Evolutionary conservation across 2,888 invertebrate genomes (phyloP).

Genomic region (Drosophila neutralis): DNA sequence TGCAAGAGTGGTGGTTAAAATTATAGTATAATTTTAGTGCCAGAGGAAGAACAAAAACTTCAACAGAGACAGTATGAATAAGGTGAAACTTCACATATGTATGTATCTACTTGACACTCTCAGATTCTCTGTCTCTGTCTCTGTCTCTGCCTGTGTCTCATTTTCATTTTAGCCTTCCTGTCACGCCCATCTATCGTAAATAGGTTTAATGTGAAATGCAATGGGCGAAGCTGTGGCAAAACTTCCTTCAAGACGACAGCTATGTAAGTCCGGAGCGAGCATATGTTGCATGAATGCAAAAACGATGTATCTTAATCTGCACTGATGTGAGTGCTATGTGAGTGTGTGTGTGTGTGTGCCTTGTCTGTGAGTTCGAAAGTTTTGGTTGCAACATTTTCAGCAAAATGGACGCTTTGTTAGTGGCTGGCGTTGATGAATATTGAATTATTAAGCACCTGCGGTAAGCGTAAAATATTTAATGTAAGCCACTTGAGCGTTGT

Average conservation of each 20-base stretch:
- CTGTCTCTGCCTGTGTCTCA: not conserved
- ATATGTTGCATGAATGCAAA: constrained; percentile 71
- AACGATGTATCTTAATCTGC: constrained; percentile 61
- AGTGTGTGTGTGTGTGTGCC: constrained; percentile 23
- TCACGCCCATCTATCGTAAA: constrained; percentile 39
- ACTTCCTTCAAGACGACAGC: constrained; percentile 60
- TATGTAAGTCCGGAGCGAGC: constrained; percentile 60
- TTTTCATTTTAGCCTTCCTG: constrained; percentile 11
- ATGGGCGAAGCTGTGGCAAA: constrained; percentile 50
- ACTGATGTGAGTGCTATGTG: constrained; percentile 16
- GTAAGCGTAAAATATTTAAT: constrained; percentile 16
- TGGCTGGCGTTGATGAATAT: constrained; percentile 48
- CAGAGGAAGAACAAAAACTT: constrained; percentile 66
- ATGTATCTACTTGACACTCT: constrained; percentile 3
- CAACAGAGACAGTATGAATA: constrained; percentile 48
- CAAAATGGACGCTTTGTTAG: constrained; percentile 29
- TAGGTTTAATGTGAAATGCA: constrained; percentile 67
- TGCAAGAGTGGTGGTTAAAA: constrained; percentile 68
- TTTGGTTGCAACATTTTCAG: constrained; percentile 38
- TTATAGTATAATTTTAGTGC: constrained; percentile 70
- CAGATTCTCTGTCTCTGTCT: not conserved
- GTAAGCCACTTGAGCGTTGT: constrained; percentile 13
- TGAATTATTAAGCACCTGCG: constrained; percentile 30
- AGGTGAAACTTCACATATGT: constrained; percentile 19
- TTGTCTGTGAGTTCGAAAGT: constrained; percentile 41